Evolutionary conservation across 2,888 invertebrate species (phyloP).

Genomic region (Pseudococcus viburni): DNA sequence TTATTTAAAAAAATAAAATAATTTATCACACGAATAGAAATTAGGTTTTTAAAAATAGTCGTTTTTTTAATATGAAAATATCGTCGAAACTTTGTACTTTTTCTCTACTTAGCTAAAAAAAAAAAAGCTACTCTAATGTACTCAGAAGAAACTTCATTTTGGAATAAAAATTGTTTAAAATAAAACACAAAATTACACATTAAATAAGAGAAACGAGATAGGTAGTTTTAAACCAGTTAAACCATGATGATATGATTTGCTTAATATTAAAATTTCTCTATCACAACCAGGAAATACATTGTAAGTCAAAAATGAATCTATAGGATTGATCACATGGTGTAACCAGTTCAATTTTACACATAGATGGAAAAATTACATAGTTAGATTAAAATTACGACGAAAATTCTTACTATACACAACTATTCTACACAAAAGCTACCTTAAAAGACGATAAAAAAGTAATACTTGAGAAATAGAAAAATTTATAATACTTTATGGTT

Average conservation of each 20-base stretch:
- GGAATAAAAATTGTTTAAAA: slow-evolving; percentile 27
- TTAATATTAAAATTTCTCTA: not conserved
- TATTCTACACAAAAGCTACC: slow-evolving; percentile 33
- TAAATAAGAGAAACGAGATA: not conserved
- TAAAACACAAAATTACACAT: not conserved
- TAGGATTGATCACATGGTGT: slow-evolving; percentile 17
- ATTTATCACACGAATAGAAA: slow-evolving; percentile 40
- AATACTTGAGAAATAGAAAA: not conserved
- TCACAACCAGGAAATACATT: slow-evolving; percentile 29
- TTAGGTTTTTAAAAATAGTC: not conserved
- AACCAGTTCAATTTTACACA: not conserved
- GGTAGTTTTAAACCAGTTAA: not conserved
- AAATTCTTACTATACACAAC: not conserved
- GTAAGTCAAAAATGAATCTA: not conserved
- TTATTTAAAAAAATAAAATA: slow-evolving; percentile 34
- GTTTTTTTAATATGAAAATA: slow-evolving; percentile 2
- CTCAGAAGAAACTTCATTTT: not conserved
- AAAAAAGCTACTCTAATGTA: not conserved
- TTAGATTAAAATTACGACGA: not conserved
- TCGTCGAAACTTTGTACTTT: not conserved
- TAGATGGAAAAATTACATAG: not conserved
- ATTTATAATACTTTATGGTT: slow-evolving; percentile 44
- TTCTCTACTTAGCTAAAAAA: not conserved
- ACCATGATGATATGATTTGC: slow-evolving; percentile 52
- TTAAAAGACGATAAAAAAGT: not conserved